Conservation (phyloP, 2,888 invertebrate genomes). For the Drosophila hamatofila region DNA sequence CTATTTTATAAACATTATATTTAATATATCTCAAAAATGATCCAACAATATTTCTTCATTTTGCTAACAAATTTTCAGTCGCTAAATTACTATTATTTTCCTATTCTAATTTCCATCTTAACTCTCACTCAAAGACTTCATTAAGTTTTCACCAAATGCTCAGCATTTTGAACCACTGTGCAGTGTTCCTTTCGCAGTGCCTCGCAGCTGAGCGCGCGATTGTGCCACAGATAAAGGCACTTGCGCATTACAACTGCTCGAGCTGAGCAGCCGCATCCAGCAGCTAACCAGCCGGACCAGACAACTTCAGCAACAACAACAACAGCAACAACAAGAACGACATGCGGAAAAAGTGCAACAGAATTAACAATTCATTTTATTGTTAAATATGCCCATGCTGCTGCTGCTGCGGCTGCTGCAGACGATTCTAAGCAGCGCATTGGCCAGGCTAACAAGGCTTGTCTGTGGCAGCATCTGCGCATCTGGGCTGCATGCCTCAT, state of each 20-base stretch:
- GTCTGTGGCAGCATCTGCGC: slow-evolving; percentile 50
- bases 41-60: too few relatives aligned
- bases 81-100: too few relatives aligned
- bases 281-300: slow-evolving; percentile 25
- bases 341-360: slow-evolving; percentile 68
- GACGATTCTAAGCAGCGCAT: slow-evolving; percentile 49
- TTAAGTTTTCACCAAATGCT: not conserved
- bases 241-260: slow-evolving; percentile 73
- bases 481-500: slow-evolving; percentile 13
- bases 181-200: slow-evolving; percentile 16
- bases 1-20: too few relatives aligned
- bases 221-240: slow-evolving; percentile 80
- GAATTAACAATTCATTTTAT: slow-evolving; percentile 81
- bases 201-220: slow-evolving; percentile 62
- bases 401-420: slow-evolving; percentile 5
- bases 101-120: not conserved
- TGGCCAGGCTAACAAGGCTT: slow-evolving; percentile 68
- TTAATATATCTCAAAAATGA: too few relatives aligned
- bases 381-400: slow-evolving; percentile 69
- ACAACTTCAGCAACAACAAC: slow-evolving; percentile 30
- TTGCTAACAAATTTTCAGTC: too few relatives aligned
- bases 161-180: slow-evolving; percentile 37
- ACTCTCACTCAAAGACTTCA: not conserved
- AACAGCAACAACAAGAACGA: slow-evolving; percentile 6
- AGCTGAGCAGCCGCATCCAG: slow-evolving; percentile 47